Percentiles rank a stretch among this genome's conserved stretches.
phyloP scores from a whole-genome alignment of 2,888 invertebrate species.

The Eretmocerus hayati region DNA sequence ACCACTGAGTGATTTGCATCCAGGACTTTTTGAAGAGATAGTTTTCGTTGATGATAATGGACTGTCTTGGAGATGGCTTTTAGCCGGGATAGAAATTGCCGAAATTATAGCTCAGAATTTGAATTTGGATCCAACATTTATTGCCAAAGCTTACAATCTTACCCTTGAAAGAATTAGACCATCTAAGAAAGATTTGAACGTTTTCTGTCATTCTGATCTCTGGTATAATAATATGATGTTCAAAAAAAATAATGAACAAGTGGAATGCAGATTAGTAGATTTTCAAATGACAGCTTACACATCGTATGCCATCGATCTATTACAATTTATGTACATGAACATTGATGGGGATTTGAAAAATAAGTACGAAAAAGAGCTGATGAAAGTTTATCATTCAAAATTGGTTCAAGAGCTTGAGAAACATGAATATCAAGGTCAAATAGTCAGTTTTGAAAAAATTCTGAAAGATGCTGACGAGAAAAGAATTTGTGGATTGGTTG shows the following conservation, averaged over 20 bases:
- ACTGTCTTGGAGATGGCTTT: not conserved
- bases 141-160: not conserved
- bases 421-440: not conserved
- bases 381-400: conserved; percentile 1
- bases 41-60: not conserved
- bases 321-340: conserved; percentile 6
- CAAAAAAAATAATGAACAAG: not conserved
- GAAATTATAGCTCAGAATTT: not conserved
- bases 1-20: not conserved
- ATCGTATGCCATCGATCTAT: conserved; percentile 2
- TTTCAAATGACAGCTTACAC: conserved; percentile 8
- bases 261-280: conserved; percentile 4
- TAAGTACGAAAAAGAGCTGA: not conserved
- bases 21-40: not conserved
- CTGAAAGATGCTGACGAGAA: not conserved
- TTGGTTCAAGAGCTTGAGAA: not conserved
- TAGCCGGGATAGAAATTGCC: conserved; percentile 4
- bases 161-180: not conserved
- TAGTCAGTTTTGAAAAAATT: not conserved
- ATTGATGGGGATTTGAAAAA: not conserved
- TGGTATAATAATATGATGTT: conserved; percentile 16
- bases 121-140: not conserved
- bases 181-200: not conserved
- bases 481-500: conserved; percentile 3
- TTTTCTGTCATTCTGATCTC: conserved; percentile 10